phyloP scores from a whole-genome alignment of 1,140 invertebrate genomes.

The roundworm (Caenorhabditis elegans) region WBcel235 BX284603.4:3482501-3483000 shows the following conservation, averaged over 20 bases:
- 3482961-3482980: slow-evolving; percentile 43
- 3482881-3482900: slow-evolving; percentile 34
- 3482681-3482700: slow-evolving; percentile 21
- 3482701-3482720: slow-evolving; percentile 42
- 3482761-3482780: slow-evolving; percentile 39
- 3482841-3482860: slow-evolving; percentile 37
- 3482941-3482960: slow-evolving; percentile 44
- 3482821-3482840: slow-evolving; percentile 33
- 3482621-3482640: background rate
- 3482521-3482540: too few relatives aligned
- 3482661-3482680: background rate
- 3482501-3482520: too few relatives aligned
- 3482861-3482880: slow-evolving; percentile 19
- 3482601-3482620: background rate
- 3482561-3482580: background rate
- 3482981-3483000: background rate
- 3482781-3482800: slow-evolving; percentile 38
- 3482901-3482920: slow-evolving; percentile 37
- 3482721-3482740: slow-evolving; percentile 36
- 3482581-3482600: background rate
- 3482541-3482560: too few relatives aligned
- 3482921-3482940: slow-evolving; percentile 43
- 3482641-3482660: background rate
- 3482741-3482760: slow-evolving; percentile 42
- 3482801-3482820: slow-evolving; percentile 32